These are phyloP conservation scores for Drosophila nikananu DNA, from an alignment of 1,140 invertebrate genomes.

Conservation along the genomic window DNA sequence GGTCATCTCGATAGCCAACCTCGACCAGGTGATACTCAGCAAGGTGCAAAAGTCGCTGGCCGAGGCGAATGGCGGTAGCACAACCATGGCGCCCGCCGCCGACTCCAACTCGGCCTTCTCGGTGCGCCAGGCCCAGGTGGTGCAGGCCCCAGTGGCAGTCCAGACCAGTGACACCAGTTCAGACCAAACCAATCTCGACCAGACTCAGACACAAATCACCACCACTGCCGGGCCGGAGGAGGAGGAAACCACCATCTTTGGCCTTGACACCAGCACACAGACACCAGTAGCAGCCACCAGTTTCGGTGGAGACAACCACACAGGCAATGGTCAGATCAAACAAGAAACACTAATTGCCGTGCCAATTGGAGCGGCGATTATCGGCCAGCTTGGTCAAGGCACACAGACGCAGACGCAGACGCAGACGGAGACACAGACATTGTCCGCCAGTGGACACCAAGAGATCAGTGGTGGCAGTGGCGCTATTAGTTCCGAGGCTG, in stretches of 20 bases:
- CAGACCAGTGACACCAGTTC: not conserved
- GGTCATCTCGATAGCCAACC: constrained; percentile 85
- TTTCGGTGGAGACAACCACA: not conserved
- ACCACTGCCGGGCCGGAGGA: not conserved
- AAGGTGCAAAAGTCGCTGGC: constrained; percentile 69
- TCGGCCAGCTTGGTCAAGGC: constrained; percentile 23
- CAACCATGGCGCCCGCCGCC: constrained; percentile 18
- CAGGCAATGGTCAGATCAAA: constrained; percentile 1
- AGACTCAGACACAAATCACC: constrained; percentile 14
- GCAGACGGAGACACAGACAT: constrained; percentile 7
- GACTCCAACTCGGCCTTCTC: constrained; percentile 76
- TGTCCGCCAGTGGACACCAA: constrained; percentile 1
- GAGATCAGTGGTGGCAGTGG: constrained; percentile 15
- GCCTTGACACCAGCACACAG: constrained; percentile 10
- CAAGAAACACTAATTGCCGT: constrained; percentile 29
- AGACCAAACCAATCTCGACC: constrained; percentile 5
- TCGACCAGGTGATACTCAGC: constrained; percentile 85
- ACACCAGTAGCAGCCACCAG: not conserved
- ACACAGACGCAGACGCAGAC: constrained; percentile 24
- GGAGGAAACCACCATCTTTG: constrained; percentile 28
- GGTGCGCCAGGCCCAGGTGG: constrained; percentile 57
- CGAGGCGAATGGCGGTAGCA: constrained; percentile 20
- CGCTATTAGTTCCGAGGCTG: constrained; percentile 10
- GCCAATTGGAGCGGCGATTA: constrained; percentile 38
- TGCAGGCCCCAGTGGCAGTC: constrained; percentile 52